A percentile compares a stretch with the other conserved stretches of the same genome.
Conservation (phyloP, 37 sponge, comb jelly and placozoan species). For the Petrosia ficiformis region DNA sequence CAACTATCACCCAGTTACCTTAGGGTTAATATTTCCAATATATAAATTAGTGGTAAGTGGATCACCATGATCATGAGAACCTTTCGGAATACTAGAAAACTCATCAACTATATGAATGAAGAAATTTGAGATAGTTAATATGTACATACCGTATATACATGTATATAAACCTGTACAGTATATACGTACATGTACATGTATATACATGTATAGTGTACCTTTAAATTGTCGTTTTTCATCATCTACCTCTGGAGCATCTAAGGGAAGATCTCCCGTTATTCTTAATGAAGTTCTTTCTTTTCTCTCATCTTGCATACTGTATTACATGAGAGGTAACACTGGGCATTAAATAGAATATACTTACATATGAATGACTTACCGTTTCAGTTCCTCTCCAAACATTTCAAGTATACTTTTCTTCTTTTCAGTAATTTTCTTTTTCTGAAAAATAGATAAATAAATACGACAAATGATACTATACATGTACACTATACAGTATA, state of each 20-base stretch:
- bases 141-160: too few species aligned
- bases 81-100: conserved; percentile 45
- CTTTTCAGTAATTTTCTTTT: conserved; percentile 85
- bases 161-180: too few species aligned
- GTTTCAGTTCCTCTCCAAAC: conserved; percentile 95
- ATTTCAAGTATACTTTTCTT: conserved; percentile 94
- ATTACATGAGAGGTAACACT: background rate
- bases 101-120: conserved; percentile 49
- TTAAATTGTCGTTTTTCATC: conserved; percentile 17
- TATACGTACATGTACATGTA: too few species aligned
- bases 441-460: too few species aligned
- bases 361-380: conserved; percentile 28
- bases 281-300: conserved; percentile 61
- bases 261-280: conserved; percentile 29
- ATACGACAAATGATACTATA: too few species aligned
- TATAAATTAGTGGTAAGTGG: conserved; percentile 96
- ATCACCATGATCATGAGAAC: conserved; percentile 87
- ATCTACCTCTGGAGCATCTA: conserved; percentile 34
- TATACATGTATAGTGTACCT: conserved; percentile 16
- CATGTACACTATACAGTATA: too few species aligned
- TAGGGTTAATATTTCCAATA: conserved; percentile 90
- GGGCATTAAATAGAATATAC: background rate
- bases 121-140: background rate
- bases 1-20: conserved; percentile 24
- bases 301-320: conserved; percentile 61